Conservation (phyloP, 2,797 vertebrate genomes). For the Trachurus trachurus region DNA sequence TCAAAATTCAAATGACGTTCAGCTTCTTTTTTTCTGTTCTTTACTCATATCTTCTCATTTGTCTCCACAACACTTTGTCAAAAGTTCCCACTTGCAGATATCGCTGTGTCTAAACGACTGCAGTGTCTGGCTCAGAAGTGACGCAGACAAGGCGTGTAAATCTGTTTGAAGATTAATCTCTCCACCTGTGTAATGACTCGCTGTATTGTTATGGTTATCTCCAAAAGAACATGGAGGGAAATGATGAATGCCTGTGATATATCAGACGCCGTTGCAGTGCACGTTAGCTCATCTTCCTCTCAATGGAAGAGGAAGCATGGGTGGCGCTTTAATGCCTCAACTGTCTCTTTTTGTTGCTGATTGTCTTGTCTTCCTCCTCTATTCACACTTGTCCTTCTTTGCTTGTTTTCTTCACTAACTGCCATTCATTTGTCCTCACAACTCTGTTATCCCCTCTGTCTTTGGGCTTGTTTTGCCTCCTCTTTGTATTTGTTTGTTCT, state of each 20-base stretch:
- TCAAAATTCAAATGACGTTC: constrained; percentile 26
- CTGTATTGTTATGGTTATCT: constrained; percentile 66
- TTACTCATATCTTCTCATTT: background rate
- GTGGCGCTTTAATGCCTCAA: constrained; percentile 13
- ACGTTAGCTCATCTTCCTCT: constrained; percentile 35
- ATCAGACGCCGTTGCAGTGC: background rate
- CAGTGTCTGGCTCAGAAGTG: constrained; percentile 19
- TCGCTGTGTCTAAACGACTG: constrained; percentile 38
- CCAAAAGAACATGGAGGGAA: constrained; percentile 31
- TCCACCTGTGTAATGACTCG: constrained; percentile 56
- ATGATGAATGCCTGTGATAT: constrained; percentile 58
- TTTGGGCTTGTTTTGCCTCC: background rate
- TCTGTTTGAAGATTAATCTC: constrained; percentile 52
- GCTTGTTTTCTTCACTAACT: background rate
- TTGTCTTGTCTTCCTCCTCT: background rate
- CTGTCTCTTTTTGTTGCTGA: background rate
- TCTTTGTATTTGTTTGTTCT: background rate
- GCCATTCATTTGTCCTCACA: background rate
- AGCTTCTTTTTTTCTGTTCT: background rate
- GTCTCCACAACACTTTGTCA: constrained; percentile 4
- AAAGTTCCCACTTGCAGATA: constrained; percentile 35
- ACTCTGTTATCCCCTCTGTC: background rate
- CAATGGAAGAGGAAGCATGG: background rate
- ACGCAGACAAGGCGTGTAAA: constrained; percentile 9
- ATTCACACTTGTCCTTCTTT: background rate